Base-by-base conservation (phyloP, 2,797 vertebrate genomes). In the Phataginus tricuspis region DNA sequence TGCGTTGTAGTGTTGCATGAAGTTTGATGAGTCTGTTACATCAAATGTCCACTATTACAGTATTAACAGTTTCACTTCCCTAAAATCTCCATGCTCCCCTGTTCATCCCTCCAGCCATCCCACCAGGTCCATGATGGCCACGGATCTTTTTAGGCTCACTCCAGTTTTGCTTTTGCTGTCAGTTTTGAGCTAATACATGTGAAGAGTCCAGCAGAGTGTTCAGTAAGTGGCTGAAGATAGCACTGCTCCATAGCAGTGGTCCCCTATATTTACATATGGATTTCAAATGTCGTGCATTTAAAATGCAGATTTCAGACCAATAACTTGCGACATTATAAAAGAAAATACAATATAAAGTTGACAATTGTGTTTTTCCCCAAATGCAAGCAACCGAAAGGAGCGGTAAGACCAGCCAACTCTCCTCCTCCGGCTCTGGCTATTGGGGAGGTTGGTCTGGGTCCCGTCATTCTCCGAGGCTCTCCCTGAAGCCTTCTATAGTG, bases 271-370 rank as follows among this genome's bases (percentile, higher is more conserved):
- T 39, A n/a, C n/a, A 59, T 11, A 4, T 7, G 61, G 59, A 45
- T 66, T 64, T 45, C 51, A 42, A 84, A 69, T 49, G 7, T 39
- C 53, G 31, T 1, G 0, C 45, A 45, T 68, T 87, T 51, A 49
- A 87, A 86, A 90, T 53, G 55, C 19, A 87, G 27, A 75, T 80
- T 83, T 74, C 23, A 84, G 61, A 87, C 10, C 5, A 42, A 84
- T 7, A 42, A 55, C 23, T 11, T 5, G n/a, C 39, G 75, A 84
- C 19, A 16, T 71, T 68, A 10, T 19, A 69, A 83, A 77, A 57
- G 78, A 15, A 55, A 27, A 31, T 63, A 27, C 9, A 34, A 23
- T 85, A 6, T 18, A 7, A 45, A 45, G 11, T 45, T 27, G 10
- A 6, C 16, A 23, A 57, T 21, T 51, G 19, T 37, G 23, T 71